phyloP scores from a whole-genome alignment of 2,113 vertebrate genomes.

The Mormyrus iriodes region DNA sequence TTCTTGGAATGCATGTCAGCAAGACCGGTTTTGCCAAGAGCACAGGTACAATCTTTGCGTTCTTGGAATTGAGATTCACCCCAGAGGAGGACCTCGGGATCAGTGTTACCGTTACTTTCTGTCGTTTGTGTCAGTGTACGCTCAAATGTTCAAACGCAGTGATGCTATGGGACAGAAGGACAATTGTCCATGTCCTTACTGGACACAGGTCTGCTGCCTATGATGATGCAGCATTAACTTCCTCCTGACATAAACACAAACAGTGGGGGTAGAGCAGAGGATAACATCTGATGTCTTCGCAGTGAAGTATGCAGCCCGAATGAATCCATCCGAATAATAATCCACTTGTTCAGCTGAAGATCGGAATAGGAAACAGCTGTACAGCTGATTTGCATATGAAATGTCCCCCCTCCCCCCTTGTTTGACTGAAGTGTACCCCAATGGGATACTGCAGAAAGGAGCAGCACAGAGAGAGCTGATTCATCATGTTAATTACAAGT shows the following conservation, averaged over 20 bases:
- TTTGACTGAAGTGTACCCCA: background rate
- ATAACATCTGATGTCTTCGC: background rate
- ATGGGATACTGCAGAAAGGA: background rate
- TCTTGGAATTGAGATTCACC: background rate
- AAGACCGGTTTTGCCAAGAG: background rate
- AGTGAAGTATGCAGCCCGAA: background rate
- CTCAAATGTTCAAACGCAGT: background rate
- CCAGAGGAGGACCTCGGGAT: background rate
- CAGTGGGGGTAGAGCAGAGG: background rate
- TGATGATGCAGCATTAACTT: background rate
- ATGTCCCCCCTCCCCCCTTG: background rate
- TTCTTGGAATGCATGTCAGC: background rate
- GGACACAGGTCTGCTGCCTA: background rate
- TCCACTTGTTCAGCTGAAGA: background rate
- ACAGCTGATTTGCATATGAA: constrained; percentile 18
- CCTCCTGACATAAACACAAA: background rate
- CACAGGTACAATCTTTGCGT: background rate
- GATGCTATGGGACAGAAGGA: background rate
- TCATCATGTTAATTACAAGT: constrained; percentile 13
- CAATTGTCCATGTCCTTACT: background rate
- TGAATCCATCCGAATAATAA: background rate
- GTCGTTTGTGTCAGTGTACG: background rate
- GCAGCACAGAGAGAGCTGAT: background rate
- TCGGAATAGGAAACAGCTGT: constrained; percentile 5
- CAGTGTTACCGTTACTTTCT: background rate